Evolutionary conservation across 2,113 vertebrate genomes (phyloP), one percentile per base, ranked within the genome.

Genomic region (Pimephales promelas): DNA sequence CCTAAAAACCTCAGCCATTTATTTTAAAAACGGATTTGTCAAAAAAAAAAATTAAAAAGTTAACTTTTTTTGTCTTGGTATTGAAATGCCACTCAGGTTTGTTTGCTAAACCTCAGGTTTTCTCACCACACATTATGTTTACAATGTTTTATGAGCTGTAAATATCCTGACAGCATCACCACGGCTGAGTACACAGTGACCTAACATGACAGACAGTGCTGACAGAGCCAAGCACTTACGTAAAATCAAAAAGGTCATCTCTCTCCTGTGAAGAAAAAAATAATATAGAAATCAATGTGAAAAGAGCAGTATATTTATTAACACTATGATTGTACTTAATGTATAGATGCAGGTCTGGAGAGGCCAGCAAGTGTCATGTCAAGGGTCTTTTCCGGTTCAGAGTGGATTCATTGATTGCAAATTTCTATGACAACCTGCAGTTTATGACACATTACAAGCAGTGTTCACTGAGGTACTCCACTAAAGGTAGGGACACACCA

Each of bases 91-190:
- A 34, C 14, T 34, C 7, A 10, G 16, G 16, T 47, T 72, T 72
- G 6, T 72, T 47, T 49, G 7, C 13, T 72, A 72, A 45, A 24
- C 10, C 13, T 72, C 22, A 9, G 5, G 6, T 1, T 28, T 4
- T 47, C 13, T 75, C 10, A 54, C 28, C 49, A 56, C 18, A 54
- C 28, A 11, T 54, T 75, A 34, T 74, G 28, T 75, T 75, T 54
- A 22, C 72, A 75, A 74, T 75, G 28, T 54, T 54, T 52, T 1
- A 75, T 75, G 34, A 34, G 28, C 73, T 34, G 72, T 75, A 56
- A 54, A 54, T 56, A 22, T 18, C 49, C 49, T 34, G 18, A 22
- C 73, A 54, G 49, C 47, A 75, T 31, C 18, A 75, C 1, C 18
- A 54, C 18, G 26, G 72, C 26, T 31, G 26, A 74, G 47, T 16